phyloP scores from a whole-genome alignment of 2,888 invertebrate genomes.

The Acheta domesticus region DNA sequence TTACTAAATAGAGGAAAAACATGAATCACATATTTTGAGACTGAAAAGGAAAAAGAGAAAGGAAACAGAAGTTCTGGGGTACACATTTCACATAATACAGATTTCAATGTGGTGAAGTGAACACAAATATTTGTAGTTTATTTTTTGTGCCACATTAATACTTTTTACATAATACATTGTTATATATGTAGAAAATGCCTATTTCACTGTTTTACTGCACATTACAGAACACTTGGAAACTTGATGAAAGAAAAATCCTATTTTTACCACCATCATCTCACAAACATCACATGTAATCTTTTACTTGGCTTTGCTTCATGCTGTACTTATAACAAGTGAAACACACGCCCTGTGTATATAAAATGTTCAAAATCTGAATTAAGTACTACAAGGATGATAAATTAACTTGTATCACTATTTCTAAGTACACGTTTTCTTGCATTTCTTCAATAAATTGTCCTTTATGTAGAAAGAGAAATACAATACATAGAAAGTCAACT shows the following conservation, averaged over 20 bases:
- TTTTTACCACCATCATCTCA: not conserved
- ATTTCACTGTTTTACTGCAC: conserved; percentile 18
- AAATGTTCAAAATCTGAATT: not conserved
- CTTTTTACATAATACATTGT: conserved; percentile 18
- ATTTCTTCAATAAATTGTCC: not conserved
- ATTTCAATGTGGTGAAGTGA: conserved; percentile 18
- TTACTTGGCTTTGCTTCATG: conserved; percentile 4
- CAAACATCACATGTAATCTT: conserved; percentile 2
- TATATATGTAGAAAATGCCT: conserved; percentile 18
- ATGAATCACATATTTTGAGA: no score
- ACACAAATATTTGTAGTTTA: conserved; percentile 18
- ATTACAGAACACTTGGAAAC: conserved; percentile 18
- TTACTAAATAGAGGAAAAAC: no score
- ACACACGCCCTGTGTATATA: conserved; percentile 18
- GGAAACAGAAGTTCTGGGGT: no score
- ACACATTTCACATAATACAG: not conserved
- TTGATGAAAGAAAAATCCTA: conserved; percentile 18
- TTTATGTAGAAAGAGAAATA: conserved; percentile 18
- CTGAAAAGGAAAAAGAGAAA: no score
- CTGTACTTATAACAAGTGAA: not conserved
- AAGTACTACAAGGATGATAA: conserved; percentile 18
- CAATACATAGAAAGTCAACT: conserved; percentile 18
- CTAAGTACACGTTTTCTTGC: conserved; percentile 6
- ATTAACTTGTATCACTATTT: not conserved
- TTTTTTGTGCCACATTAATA: conserved; percentile 18